phyloP scores from a whole-genome alignment of 2,797 vertebrate genomes.

The Sus cebifrons region DNA sequence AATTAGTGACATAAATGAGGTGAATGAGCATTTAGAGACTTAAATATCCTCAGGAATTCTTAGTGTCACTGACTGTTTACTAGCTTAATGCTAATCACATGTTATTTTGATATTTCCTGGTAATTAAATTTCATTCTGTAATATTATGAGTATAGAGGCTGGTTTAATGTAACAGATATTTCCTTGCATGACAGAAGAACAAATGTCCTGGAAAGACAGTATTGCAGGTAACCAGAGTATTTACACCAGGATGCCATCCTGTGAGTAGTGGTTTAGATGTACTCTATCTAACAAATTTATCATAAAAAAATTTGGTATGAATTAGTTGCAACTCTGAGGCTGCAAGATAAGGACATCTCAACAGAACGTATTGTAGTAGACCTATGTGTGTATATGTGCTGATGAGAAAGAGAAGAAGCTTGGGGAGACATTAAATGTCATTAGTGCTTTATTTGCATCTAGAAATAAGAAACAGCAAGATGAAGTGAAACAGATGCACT shows the following conservation, averaged over 20 bases:
- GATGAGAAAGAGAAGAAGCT: neutral
- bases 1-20: neutral
- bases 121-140: conserved; percentile 49
- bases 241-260: neutral
- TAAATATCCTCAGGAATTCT: neutral
- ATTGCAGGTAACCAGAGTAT: neutral
- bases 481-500: neutral
- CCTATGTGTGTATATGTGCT: neutral
- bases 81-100: conserved; percentile 52
- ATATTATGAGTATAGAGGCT: neutral
- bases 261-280: neutral
- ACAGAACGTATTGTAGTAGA: neutral
- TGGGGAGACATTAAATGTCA: neutral
- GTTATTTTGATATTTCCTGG: conserved; percentile 37
- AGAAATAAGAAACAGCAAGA: neutral
- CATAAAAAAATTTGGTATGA: neutral
- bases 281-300: neutral
- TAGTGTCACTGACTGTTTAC: neutral
- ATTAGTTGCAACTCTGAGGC: neutral
- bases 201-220: neutral
- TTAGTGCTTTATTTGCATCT: neutral
- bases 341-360: neutral
- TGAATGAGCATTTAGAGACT: neutral
- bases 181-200: neutral
- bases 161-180: neutral